These are phyloP conservation scores for Tinea trinotella DNA, from an alignment of 2,888 invertebrate species.

Conservation along the genomic window DNA sequence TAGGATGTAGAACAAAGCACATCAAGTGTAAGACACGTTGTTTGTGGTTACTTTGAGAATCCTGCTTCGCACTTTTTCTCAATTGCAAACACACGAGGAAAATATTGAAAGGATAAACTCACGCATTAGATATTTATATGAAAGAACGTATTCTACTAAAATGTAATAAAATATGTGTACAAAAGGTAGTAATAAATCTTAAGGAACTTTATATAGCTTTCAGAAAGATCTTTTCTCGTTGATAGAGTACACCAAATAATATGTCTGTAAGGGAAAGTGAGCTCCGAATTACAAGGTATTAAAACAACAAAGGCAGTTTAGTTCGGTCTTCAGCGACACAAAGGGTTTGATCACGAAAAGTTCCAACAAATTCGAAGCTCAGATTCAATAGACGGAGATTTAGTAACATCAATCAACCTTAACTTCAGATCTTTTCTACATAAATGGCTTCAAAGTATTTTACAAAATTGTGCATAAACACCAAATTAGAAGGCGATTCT, in stretches of 20 bases:
- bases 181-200: background rate
- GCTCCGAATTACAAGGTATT: slow-evolving; percentile 8
- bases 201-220: background rate
- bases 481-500: background rate
- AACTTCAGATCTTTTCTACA: slow-evolving; percentile 11
- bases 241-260: slow-evolving; percentile 3
- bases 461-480: slow-evolving; percentile 4
- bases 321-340: slow-evolving; percentile 8
- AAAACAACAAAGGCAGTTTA: slow-evolving; percentile 16
- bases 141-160: background rate
- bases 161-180: background rate
- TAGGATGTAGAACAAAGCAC: slow-evolving; percentile 14
- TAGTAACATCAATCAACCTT: slow-evolving; percentile 18
- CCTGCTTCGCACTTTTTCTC: background rate
- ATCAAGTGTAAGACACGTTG: background rate
- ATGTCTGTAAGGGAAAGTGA: background rate
- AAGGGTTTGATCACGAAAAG: slow-evolving; percentile 16
- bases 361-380: slow-evolving; percentile 16
- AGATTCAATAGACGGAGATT: slow-evolving; percentile 13
- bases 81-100: background rate
- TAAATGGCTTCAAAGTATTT: slow-evolving; percentile 9
- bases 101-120: background rate
- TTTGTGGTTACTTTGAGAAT: slow-evolving; percentile 4
- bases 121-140: background rate
- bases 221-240: slow-evolving; percentile 2